A percentile compares a stretch with the other conserved stretches of the same genome.
phyloP scores from a whole-genome alignment of 2,888 invertebrate species.

The Sesia apiformis region DNA sequence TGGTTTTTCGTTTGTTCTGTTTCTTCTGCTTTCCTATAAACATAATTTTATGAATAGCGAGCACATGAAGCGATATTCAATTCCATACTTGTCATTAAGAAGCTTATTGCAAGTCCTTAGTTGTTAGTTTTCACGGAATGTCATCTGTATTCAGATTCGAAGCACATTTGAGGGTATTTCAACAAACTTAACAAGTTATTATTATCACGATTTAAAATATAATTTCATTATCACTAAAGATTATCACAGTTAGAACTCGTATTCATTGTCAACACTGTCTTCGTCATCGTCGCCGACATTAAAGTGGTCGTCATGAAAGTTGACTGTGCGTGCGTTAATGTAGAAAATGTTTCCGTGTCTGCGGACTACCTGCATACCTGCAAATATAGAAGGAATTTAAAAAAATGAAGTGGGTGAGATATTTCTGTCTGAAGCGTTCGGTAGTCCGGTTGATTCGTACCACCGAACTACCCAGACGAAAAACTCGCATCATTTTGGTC shows the following conservation, averaged over 20 bases:
- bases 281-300: conserved; percentile 53
- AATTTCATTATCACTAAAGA: background rate
- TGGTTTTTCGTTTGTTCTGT: background rate
- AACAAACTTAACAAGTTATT: background rate
- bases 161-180: too few species aligned
- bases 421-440: too few species aligned
- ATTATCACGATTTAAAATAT: background rate
- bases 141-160: too few species aligned
- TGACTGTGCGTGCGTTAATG: conserved; percentile 54
- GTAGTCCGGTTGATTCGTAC: too few species aligned
- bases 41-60: background rate
- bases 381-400: conserved; percentile 3
- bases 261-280: conserved; percentile 61
- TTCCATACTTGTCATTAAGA: too few species aligned
- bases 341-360: conserved; percentile 49
- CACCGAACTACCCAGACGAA: too few species aligned
- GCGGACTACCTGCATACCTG: conserved; percentile 49
- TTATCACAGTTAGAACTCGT: conserved; percentile 57
- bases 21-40: background rate
- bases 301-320: conserved; percentile 53
- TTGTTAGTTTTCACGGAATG: too few species aligned
- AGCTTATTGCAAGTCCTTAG: too few species aligned
- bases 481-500: too few species aligned
- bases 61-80: too few species aligned
- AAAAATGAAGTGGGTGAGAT: background rate